These are phyloP conservation scores for Aphidius gifuensis DNA, from an alignment of 1,140 invertebrate species.

Conservation along the genomic window DNA sequence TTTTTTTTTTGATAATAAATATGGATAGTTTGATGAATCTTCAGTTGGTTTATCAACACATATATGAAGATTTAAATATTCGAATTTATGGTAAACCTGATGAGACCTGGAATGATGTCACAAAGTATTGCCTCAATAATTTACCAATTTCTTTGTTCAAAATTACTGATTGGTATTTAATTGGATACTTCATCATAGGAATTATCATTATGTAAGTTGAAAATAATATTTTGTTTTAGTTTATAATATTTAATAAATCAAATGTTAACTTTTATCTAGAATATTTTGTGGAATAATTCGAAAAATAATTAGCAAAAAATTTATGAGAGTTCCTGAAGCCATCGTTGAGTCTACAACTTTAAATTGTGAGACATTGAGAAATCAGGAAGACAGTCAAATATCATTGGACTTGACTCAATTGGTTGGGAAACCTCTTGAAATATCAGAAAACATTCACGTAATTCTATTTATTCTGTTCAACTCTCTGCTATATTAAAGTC, in stretches of 20 bases:
- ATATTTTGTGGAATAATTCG: no score
- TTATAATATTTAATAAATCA: background rate
- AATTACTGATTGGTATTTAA: slow-evolving; percentile 1
- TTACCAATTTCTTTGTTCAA: background rate
- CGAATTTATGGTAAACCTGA: slow-evolving; percentile 16
- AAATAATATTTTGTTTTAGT: background rate
- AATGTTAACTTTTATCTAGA: background rate
- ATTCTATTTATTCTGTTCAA: no score
- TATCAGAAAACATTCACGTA: background rate
- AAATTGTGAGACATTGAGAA: no score
- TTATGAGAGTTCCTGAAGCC: no score
- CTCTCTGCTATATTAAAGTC: no score
- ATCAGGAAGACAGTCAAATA: no score
- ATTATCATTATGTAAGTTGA: slow-evolving; percentile 10
- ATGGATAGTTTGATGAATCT: slow-evolving; percentile 25
- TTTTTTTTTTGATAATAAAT: background rate
- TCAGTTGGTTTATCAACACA: slow-evolving; percentile 11
- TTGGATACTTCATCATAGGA: slow-evolving; percentile 1
- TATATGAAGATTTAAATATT: slow-evolving; percentile 17
- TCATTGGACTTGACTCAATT: no score
- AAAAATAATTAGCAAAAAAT: no score
- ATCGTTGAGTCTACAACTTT: no score
- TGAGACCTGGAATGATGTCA: slow-evolving; percentile 9
- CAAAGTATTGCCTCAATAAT: background rate
- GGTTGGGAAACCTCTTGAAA: background rate